Conservation (phyloP, 2,113 vertebrate genomes). For the Labeo rohita region DNA sequence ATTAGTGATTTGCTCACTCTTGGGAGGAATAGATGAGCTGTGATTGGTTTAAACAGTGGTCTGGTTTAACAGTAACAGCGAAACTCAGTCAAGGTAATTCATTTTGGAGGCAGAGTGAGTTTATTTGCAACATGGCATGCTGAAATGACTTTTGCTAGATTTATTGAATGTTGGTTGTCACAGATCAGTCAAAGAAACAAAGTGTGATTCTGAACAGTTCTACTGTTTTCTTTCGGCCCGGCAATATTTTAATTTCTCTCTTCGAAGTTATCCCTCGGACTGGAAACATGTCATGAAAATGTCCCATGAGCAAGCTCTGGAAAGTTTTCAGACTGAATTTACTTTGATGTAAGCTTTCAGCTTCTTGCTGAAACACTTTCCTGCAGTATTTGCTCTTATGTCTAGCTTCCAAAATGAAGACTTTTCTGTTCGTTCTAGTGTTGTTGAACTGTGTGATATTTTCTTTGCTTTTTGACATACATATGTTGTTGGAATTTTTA, state of each 20-base stretch:
- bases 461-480: neutral
- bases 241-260: neutral
- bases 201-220: neutral
- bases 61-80: neutral
- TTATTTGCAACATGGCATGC: neutral
- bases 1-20: neutral
- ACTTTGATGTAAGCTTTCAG: constrained; percentile 16
- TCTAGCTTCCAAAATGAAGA: neutral
- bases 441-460: neutral
- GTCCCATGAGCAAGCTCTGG: constrained; percentile 19
- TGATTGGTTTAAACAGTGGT: neutral
- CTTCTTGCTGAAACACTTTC: constrained; percentile 11
- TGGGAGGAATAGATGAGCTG: neutral
- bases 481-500: neutral
- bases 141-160: neutral
- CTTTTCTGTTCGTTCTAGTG: neutral
- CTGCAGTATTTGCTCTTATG: neutral
- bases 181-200: neutral
- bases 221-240: neutral
- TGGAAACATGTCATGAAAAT: constrained; percentile 24
- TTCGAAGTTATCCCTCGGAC: constrained; percentile 9
- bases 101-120: neutral
- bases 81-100: constrained; percentile 3
- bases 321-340: constrained; percentile 18
- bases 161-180: neutral